Conservation (phyloP, 2,888 invertebrate species). For the Xylocampa areola region DNA sequence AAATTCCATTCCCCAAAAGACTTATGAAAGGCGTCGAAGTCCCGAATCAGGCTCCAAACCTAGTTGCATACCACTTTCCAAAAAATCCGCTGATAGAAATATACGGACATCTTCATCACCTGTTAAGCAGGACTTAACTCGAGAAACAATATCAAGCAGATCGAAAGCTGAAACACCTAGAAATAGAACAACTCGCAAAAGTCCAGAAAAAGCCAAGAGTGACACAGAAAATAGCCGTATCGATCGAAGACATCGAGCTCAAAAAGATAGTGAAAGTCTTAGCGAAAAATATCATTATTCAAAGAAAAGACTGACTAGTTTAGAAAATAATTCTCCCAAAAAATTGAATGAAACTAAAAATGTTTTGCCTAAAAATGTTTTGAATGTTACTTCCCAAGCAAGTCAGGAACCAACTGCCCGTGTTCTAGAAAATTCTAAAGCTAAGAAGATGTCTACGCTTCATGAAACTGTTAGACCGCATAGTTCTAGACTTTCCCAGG, state of each 20-base stretch:
- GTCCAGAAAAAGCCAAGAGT: slow-evolving; percentile 83
- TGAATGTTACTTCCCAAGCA: slow-evolving; percentile 72
- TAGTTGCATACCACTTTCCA: slow-evolving; percentile 84
- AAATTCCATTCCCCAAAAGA: slow-evolving; percentile 69
- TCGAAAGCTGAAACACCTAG: slow-evolving; percentile 74
- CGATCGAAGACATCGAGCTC: slow-evolving; percentile 85
- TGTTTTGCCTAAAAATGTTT: slow-evolving; percentile 76
- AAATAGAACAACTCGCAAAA: slow-evolving; percentile 73
- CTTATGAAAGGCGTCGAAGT: slow-evolving; percentile 78
- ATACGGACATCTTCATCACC: slow-evolving; percentile 77
- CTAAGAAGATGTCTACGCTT: slow-evolving; percentile 82
- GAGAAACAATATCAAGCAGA: slow-evolving; percentile 69
- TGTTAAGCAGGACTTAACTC: slow-evolving; percentile 78
- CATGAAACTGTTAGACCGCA: slow-evolving; percentile 85
- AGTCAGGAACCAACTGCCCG: slow-evolving; percentile 71
- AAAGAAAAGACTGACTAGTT: slow-evolving; percentile 90
- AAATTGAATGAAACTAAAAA: slow-evolving; percentile 79
- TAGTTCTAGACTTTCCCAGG: slow-evolving; percentile 86
- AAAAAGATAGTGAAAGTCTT: slow-evolving; percentile 86
- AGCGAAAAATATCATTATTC: slow-evolving; percentile 88
- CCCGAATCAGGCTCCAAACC: slow-evolving; percentile 78
- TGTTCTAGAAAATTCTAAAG: slow-evolving; percentile 71
- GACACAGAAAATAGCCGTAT: slow-evolving; percentile 82
- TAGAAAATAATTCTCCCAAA: slow-evolving; percentile 86
- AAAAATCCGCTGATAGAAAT: slow-evolving; percentile 76